These are phyloP conservation scores for Uropsilus gracilis DNA, from an alignment of 2,113 vertebrate genomes.

Conservation along the genomic window DNA sequence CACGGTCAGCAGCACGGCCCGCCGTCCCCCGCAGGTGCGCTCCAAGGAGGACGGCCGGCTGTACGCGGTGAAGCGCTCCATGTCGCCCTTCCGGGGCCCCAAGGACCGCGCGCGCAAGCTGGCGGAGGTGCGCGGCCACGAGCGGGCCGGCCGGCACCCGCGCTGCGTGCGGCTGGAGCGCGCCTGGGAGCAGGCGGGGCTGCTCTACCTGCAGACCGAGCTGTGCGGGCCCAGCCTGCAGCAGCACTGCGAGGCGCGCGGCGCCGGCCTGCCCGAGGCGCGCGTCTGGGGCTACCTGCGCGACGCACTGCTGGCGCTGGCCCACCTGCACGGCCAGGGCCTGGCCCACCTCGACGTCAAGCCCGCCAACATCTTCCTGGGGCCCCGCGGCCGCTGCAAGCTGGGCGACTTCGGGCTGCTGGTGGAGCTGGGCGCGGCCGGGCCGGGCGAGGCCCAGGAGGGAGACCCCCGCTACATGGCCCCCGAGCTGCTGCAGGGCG, in stretches of 20 bases:
- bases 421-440: conserved; percentile 83
- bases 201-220: conserved; percentile 94
- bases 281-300: conserved; percentile 90
- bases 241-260: conserved; percentile 88
- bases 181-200: conserved; percentile 92
- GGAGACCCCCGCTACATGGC: conserved; percentile 96
- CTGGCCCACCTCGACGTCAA: conserved; percentile 94
- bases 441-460: conserved; percentile 86
- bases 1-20: neutral
- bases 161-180: conserved; percentile 89
- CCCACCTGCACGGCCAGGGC: conserved; percentile 89
- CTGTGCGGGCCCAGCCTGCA: conserved; percentile 91
- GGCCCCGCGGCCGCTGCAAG: conserved; percentile 89
- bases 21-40: conserved; percentile 85
- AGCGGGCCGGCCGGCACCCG: conserved; percentile 90
- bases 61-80: conserved; percentile 93
- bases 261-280: conserved; percentile 85
- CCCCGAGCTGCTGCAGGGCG: conserved; percentile 90
- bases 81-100: conserved; percentile 90
- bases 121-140: conserved; percentile 91
- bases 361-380: conserved; percentile 93
- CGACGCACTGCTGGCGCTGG: conserved; percentile 90
- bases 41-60: conserved; percentile 87
- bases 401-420: conserved; percentile 94
- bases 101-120: conserved; percentile 89